These are phyloP conservation scores for Notodonta ziczac DNA, from an alignment of 2,888 invertebrate species.

Conservation along the genomic window DNA sequence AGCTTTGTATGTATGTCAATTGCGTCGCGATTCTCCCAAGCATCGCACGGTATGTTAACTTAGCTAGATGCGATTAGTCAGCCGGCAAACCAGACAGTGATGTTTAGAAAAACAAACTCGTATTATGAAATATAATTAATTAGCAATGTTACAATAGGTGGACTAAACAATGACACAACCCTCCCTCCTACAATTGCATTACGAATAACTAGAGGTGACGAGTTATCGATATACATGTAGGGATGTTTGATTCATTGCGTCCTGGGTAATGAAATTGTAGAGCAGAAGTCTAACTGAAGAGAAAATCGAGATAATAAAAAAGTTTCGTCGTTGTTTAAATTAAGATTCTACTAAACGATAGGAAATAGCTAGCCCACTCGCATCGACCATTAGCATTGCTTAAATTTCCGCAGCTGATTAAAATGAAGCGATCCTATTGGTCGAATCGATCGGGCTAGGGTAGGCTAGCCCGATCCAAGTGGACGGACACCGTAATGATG, in stretches of 20 bases:
- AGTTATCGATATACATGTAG: slow-evolving; percentile 30
- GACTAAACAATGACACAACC: slow-evolving; percentile 67
- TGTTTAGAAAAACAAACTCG: slow-evolving; percentile 33
- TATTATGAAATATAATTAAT: slow-evolving; percentile 43
- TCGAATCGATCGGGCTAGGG: too few species aligned
- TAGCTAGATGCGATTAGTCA: slow-evolving; percentile 11
- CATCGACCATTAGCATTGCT: too few species aligned
- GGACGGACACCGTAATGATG: too few species aligned
- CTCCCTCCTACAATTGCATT: slow-evolving; percentile 35
- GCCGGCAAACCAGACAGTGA: slow-evolving; percentile 22
- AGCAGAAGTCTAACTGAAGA: background rate
- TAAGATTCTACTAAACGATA: too few species aligned
- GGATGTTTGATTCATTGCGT: slow-evolving; percentile 45
- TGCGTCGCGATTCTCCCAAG: slow-evolving; percentile 2
- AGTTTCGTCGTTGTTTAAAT: too few species aligned
- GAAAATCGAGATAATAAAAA: background rate
- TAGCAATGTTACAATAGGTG: slow-evolving; percentile 36
- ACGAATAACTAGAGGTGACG: slow-evolving; percentile 37
- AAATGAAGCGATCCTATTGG: too few species aligned
- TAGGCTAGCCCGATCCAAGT: too few species aligned
- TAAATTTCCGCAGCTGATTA: too few species aligned
- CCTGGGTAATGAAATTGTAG: background rate
- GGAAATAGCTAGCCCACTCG: too few species aligned
- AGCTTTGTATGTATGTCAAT: background rate
- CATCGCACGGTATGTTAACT: slow-evolving; percentile 6